Evolutionary conservation across 2,888 invertebrate species (phyloP), one percentile per base, ranked within the genome.

Genomic region (Stenolophus ochropezus): DNA sequence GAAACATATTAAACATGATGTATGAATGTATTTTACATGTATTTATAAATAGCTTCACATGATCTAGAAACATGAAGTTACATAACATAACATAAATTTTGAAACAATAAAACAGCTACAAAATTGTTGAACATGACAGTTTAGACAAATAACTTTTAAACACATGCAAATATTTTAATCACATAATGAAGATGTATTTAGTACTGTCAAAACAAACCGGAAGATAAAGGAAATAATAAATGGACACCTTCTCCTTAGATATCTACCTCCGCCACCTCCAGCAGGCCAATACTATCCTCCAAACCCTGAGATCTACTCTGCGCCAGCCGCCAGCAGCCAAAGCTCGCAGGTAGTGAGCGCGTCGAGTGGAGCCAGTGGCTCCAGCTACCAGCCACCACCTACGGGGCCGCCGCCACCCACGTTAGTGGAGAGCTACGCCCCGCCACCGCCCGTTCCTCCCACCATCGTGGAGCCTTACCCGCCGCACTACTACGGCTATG

Each of bases 401-500:
- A 84, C 87, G 73, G 87, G 88, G 20, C 86, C 88, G 21, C 87
- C 88, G 53, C 87, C 87, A 33, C 86, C 87, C 16, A 86, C 87
- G 65, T 82, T 88, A 58, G 85, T 87, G 84, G 87, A 87, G 82
- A 85, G 86, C 47, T 88, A 87, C 83, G 86, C 86, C 65, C 89
- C 90, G 78, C 90, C 89, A 74, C 90, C 87, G 16, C 84, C 88
- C 56, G 88, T 84, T 53, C 84, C 88, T 58, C 88, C 88, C 27
- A 89, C 87, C 77, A 90, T 90, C 83, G 86, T 90, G 82, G 90
- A 90, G 76, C 90, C 90, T 84, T 91, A 92, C 86, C 91, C 91
- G 65, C 90, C 84, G 74, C 84, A 85, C 83, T 91, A 91, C 85
- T 92, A 93, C 89, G 90, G 91, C 25, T 92, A 91, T 84, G 86